These are phyloP conservation scores for Hypena proboscidalis DNA, from an alignment of 2,888 invertebrate species.

Conservation along the genomic window DNA sequence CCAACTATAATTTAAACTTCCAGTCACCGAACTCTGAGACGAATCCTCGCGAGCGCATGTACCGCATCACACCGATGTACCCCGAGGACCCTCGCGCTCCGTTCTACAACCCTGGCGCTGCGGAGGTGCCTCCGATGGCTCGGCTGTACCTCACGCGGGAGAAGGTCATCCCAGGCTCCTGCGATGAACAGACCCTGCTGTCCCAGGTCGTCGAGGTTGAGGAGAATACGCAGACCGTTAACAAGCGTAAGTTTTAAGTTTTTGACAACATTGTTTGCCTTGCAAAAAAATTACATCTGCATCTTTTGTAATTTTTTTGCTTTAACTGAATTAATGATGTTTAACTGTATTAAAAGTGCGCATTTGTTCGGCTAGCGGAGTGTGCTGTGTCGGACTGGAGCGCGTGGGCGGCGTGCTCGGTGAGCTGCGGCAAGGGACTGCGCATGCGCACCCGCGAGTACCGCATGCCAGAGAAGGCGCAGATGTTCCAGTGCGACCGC, in stretches of 20 bases:
- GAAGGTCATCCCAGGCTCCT: slow-evolving; percentile 89
- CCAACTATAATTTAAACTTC: neutral
- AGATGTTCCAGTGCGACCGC: slow-evolving; percentile 87
- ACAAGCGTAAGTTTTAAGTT: slow-evolving; percentile 85
- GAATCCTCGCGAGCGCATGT: slow-evolving; percentile 92
- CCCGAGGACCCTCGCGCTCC: slow-evolving; percentile 97
- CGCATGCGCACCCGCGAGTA: slow-evolving; percentile 92
- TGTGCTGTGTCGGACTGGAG: slow-evolving; percentile 92
- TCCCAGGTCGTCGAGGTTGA: slow-evolving; percentile 86
- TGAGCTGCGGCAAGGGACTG: slow-evolving; percentile 94
- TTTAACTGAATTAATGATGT: neutral
- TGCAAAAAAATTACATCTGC: too few species aligned
- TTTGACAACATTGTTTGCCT: too few species aligned
- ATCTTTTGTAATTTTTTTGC: too few species aligned
- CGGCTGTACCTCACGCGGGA: slow-evolving; percentile 90
- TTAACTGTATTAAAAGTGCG: neutral
- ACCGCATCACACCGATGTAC: slow-evolving; percentile 94
- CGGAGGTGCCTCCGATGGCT: slow-evolving; percentile 93
- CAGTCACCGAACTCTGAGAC: slow-evolving; percentile 93
- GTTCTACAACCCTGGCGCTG: slow-evolving; percentile 91
- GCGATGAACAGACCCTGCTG: slow-evolving; percentile 87
- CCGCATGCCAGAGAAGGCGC: slow-evolving; percentile 89
- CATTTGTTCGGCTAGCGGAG: slow-evolving; percentile 85
- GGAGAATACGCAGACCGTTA: slow-evolving; percentile 88
- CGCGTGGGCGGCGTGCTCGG: slow-evolving; percentile 92